Evolutionary conservation across 2,888 invertebrate species (phyloP), one percentile per base, ranked within the genome.

Genomic region (Aleiodes alternator): DNA sequence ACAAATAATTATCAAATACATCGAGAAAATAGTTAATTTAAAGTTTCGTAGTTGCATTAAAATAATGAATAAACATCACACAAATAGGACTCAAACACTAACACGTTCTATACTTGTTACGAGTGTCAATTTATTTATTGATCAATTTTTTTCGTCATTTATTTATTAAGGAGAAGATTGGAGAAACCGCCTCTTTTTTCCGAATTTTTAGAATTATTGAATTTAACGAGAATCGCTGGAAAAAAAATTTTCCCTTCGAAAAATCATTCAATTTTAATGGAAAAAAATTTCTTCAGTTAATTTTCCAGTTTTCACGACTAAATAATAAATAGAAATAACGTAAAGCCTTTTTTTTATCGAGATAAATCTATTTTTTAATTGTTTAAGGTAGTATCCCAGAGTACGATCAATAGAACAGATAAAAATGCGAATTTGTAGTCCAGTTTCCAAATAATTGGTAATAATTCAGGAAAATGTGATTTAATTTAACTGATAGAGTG

Each of bases 41-140:
- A 71, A 78, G 71, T 43, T 82, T 84, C 76, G 79, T 81, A 81
- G 78, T 82, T 82, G 81, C 83, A 84, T 48, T 78, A 78, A 82
- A 82, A 78, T 81, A 79, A 82, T 88, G 85, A 89, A 80, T 83
- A 80, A 83, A 88, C 87, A 90, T 84, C 87, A 89, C 88, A 89
- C 84, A 85, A 85, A 88, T 84, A 83, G 82, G 81, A 81, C 81
- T 81, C 85, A 86, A 87, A 87, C 85, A 87, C 87, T 87, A 88
- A 87, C 80, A 80, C 79, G 80, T 80, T 82, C 86, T 87, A 87
- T 83, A 75, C 72, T 43, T 81, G 81, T 80, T 78, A 77, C 76
- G 66, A 79, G 77, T 79, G 57, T 73, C 75, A 66, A 76, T 73
- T 77, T 69, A 43, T 9, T 9, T 57, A 31, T 73, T 68, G 61